phyloP scores from a whole-genome alignment of 2,113 vertebrate species.

The Procavia capensis region DNA sequence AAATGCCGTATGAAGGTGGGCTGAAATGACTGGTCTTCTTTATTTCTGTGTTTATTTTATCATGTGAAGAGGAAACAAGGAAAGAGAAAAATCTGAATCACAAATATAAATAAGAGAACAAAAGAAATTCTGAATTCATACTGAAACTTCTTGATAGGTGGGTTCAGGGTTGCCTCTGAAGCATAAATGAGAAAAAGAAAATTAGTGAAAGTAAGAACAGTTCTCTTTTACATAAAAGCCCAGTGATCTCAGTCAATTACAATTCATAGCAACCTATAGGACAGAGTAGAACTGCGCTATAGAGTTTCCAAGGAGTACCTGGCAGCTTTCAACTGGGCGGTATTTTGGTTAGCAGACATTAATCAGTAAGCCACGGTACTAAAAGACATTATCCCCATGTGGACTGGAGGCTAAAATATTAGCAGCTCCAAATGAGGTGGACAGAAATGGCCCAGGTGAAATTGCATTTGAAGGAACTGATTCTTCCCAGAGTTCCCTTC shows the following conservation, averaged over 20 bases:
- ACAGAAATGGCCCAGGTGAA: neutral
- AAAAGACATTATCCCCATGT: fast-evolving
- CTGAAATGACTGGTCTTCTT: neutral
- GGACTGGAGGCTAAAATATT: neutral
- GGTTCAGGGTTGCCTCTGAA: neutral
- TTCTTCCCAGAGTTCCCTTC: neutral
- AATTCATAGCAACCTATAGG: too few species aligned
- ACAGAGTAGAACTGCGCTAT: too few species aligned
- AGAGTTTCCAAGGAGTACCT: too few species aligned
- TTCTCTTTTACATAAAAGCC: neutral
- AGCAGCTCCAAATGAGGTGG: neutral
- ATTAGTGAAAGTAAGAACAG: neutral
- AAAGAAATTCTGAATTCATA: neutral
- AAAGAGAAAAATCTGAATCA: constrained; percentile 14
- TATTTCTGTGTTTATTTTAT: neutral
- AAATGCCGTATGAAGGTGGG: neutral
- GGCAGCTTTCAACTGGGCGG: too few species aligned
- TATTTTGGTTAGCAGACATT: too few species aligned
- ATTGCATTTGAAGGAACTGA: neutral
- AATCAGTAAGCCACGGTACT: too few species aligned
- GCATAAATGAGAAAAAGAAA: neutral
- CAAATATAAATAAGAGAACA: neutral
- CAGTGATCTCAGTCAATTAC: too few species aligned
- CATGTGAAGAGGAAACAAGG: neutral
- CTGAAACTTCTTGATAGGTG: neutral